Base-by-base conservation (phyloP, 2,113 vertebrate genomes). In the Scolopax mira region DNA sequence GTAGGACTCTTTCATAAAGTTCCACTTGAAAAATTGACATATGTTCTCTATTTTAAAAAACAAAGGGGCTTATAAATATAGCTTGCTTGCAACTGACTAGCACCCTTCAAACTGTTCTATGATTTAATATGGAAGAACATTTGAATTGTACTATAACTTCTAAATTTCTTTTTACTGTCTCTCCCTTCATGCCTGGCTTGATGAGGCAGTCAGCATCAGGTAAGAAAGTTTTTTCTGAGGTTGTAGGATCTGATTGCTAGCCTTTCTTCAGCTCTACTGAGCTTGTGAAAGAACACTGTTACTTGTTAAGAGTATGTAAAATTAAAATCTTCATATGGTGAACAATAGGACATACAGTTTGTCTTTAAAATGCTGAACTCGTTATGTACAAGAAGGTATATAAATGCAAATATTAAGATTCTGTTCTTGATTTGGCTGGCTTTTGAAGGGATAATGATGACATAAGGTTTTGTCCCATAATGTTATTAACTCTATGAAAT, bases 171-270 rank as follows among this genome's bases (percentile, higher is more conserved):
- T 97, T 95, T 95, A 96, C 97, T 98, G 25, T 99, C 97, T 99
- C 95, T 98, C 90, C 91, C 97, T 90, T 98, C 98, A 99, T 98
- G 99, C 98, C 97, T 99, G 98, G 96, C 98, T 97, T 97, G 97
- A 95, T 96, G 97, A 98, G 97, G 97, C 98, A 99, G 98, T 97
- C 98, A 46, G 85, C 97, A 94, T 71, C 98, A 99, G 99, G 99
- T 99, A 98, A 99, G 99, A 94, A 95, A 89, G 78, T 78, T 85
- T 78, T 74, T 95, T 96, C 85, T 88, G 64, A 89, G 28, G 19
- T 90, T 75, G 55, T 78, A 30, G n/a, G 18, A 46, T 82, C 52
- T 91, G 33, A 65, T 46, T 92, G 25, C 60, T 92, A 33, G 35
- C 30, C 39, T 67, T 61, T 69, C 66, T 77, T 83, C 57, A 85